Percentiles rank a stretch among this genome's conserved stretches.
These are phyloP conservation scores for Pollenia labialis DNA, from an alignment of 2,888 invertebrate genomes.

Conservation along the genomic window DNA sequence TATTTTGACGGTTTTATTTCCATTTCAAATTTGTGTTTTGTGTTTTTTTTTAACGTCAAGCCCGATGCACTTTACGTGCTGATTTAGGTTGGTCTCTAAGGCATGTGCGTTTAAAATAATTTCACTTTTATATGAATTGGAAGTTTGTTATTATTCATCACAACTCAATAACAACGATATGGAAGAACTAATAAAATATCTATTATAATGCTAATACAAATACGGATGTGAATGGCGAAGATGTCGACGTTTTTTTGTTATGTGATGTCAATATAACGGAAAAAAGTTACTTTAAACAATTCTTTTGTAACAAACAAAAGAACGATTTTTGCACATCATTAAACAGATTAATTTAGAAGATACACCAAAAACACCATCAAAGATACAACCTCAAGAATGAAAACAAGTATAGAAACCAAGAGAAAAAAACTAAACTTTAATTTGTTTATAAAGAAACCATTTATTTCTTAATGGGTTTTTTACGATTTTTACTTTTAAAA, in stretches of 20 bases:
- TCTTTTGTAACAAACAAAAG: not conserved
- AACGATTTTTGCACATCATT: conserved; percentile 7
- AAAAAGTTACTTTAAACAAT: not conserved
- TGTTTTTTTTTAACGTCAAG: not conserved
- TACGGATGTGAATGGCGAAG: not conserved
- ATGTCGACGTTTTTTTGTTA: not conserved
- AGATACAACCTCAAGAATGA: not conserved
- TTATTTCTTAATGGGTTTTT: conserved; percentile 29
- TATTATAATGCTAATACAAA: conserved; percentile 1
- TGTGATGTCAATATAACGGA: not conserved
- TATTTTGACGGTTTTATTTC: not conserved
- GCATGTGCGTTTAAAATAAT: conserved; percentile 9
- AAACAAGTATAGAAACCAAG: not conserved
- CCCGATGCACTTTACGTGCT: too few relatives aligned
- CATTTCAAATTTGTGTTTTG: not conserved
- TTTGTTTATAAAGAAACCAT: conserved; percentile 46
- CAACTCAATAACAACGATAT: conserved; percentile 21
- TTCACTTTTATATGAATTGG: conserved; percentile 34
- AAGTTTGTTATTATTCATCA: conserved; percentile 10
- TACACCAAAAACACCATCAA: not conserved
- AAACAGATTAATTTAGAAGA: conserved; percentile 17
- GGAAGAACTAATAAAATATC: conserved; percentile 29
- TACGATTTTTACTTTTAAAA: conserved; percentile 16
- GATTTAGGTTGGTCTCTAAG: too few relatives aligned
- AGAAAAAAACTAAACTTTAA: not conserved